Base-by-base conservation (phyloP, 2,113 vertebrate species). In the Camelus bactrianus region DNA sequence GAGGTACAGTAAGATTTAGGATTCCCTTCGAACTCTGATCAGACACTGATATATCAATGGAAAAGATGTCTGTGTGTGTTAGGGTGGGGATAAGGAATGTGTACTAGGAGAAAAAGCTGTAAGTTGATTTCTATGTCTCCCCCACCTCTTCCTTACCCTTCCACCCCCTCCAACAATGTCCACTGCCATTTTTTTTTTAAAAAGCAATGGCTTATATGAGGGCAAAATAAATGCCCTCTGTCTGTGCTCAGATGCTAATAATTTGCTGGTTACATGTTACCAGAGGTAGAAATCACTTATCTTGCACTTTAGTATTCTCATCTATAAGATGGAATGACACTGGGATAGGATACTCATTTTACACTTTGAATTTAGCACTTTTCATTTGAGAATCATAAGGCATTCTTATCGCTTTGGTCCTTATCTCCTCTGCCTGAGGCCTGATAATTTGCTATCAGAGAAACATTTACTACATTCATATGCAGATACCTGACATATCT, bases 361-460 rank as follows among this genome's bases (percentile, higher is more conserved):
- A 72, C 5, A 65, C 19, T 83, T 96, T 91, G 62, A 95, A 77
- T 95, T 93, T 86, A 96, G 65, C 28, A 69, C 81, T 92, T 97
- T 93, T 95, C 69, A 91, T 96, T 77, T 79, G 64, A 93, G 87
- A 95, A 82, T 93, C 77, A 86, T 87, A 96, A 96, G 52, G 32
- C 92, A 94, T 92, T 90, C 54, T 95, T 96, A 96, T 87, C n/a
- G 19, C 83, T 83, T 83, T 92, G 20, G 82, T 70, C n/a, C 48
- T 92, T 96, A 82, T 95, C 82, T 94, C 79, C 30, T 92, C 56
- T 96, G 70, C 91, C 35, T 70, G 30, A 7, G 48, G 73, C 65
- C 48, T 95, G 67, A 93, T 76, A 91, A 81, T 95, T 94, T 92
- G 56, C 46, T 89, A 83, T 84, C 87, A 84, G 90, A 75, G 83